Conservation (phyloP, 2,113 vertebrate species). For the Salvelinus fontinalis region DNA sequence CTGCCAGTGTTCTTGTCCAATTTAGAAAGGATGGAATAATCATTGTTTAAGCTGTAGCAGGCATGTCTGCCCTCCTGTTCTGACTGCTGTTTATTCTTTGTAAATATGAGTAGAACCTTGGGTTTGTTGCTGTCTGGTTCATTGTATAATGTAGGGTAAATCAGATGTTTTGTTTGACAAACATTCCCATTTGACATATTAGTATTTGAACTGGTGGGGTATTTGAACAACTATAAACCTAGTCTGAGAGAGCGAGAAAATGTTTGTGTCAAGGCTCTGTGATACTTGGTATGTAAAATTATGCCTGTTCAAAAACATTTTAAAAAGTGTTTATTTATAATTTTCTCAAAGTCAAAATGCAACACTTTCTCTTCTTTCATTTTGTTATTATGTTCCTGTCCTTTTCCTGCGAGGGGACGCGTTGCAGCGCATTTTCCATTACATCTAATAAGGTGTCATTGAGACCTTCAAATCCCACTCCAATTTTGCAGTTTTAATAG, state of each 20-base stretch:
- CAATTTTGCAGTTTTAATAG: constrained; percentile 82
- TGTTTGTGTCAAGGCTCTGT: not conserved
- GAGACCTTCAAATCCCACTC: constrained; percentile 72
- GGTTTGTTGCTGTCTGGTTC: not conserved
- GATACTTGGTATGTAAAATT: too few species aligned
- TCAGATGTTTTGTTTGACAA: not conserved
- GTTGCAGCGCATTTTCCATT: constrained; percentile 67
- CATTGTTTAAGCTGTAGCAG: constrained; percentile 15
- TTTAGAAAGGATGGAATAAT: constrained; percentile 41
- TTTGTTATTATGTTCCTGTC: constrained; percentile 71
- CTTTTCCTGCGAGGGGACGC: constrained; percentile 55
- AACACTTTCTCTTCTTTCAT: constrained; percentile 33
- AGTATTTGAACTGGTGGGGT: constrained; percentile 3
- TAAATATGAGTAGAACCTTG: not conserved
- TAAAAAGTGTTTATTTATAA: too few species aligned
- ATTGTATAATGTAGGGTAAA: not conserved
- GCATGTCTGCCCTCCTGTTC: constrained; percentile 10
- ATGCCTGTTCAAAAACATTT: too few species aligned
- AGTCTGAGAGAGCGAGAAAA: not conserved
- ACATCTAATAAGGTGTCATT: constrained; percentile 80
- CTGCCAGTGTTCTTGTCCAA: constrained; percentile 49
- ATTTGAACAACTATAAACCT: not conserved
- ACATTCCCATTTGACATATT: not conserved
- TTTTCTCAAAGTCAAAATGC: constrained; percentile 14
- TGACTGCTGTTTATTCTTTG: constrained; percentile 5